Evolutionary conservation across 1,140 invertebrate species (phyloP).

Genomic region (Heliconius congener): DNA sequence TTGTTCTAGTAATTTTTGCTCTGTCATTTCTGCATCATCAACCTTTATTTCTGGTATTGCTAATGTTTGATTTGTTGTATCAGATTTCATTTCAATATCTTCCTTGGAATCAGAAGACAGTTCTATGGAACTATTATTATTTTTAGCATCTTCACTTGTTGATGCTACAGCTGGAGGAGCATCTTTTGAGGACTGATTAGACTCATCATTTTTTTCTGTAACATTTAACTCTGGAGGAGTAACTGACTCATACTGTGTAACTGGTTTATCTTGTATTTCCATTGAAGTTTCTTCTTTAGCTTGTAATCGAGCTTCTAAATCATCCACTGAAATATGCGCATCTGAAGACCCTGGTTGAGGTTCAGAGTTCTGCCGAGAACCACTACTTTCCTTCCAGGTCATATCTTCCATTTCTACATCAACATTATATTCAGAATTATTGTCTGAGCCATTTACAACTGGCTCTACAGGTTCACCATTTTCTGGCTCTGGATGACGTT

Average conservation of each 20-base stretch:
- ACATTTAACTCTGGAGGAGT: constrained; percentile 57
- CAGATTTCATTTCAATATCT: constrained; percentile 62
- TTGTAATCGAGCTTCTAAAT: constrained; percentile 61
- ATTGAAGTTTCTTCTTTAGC: constrained; percentile 57
- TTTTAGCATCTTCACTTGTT: constrained; percentile 44
- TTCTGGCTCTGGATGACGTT: constrained; percentile 83
- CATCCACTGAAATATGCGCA: constrained; percentile 66
- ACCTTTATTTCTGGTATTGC: constrained; percentile 72
- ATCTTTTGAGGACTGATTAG: constrained; percentile 44
- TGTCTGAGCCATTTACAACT: constrained; percentile 82
- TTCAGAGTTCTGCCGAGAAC: constrained; percentile 52
- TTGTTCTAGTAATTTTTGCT: constrained; percentile 59
- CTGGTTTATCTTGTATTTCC: constrained; percentile 55
- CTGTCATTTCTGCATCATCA: constrained; percentile 72
- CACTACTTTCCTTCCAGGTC: constrained; percentile 80
- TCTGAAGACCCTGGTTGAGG: constrained; percentile 75
- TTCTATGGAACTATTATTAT: constrained; percentile 37
- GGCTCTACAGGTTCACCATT: constrained; percentile 85
- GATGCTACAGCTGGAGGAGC: constrained; percentile 37
- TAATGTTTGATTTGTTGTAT: constrained; percentile 43
- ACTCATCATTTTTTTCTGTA: constrained; percentile 39
- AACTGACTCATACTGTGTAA: constrained; percentile 59
- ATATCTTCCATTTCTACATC: constrained; percentile 87
- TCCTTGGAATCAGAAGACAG: constrained; percentile 41
- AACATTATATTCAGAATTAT: constrained; percentile 85